Evolutionary conservation across 2,888 invertebrate genomes (phyloP).

Genomic region (Tetramorium bicarinatum): DNA sequence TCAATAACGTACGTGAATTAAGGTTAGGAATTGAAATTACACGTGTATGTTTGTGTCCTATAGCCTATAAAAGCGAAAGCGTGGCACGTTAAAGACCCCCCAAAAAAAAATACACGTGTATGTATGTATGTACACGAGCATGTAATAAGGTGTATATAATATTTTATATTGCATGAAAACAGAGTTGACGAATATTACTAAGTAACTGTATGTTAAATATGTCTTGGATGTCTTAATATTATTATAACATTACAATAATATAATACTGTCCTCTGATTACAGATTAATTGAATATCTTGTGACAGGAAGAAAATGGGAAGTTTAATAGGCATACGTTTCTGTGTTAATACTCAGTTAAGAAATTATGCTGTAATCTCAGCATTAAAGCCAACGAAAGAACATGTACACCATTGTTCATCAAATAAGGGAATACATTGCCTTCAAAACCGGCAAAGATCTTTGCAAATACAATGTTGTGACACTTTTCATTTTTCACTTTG

Average conservation of each 20-base stretch:
- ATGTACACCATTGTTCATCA: background rate
- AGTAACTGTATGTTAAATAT: background rate
- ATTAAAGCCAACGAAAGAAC: background rate
- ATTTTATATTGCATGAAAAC: slow-evolving; percentile 4
- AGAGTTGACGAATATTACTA: background rate
- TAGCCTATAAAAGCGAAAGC: no score
- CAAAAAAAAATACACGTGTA: no score
- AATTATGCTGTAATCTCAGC: background rate
- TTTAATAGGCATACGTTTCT: slow-evolving; percentile 11
- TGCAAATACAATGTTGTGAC: background rate
- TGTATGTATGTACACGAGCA: background rate
- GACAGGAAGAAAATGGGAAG: slow-evolving; percentile 23
- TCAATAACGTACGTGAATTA: background rate
- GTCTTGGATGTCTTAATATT: background rate
- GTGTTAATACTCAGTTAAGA: slow-evolving; percentile 7
- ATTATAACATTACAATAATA: background rate
- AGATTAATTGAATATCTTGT: slow-evolving; percentile 11
- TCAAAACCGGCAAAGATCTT: background rate
- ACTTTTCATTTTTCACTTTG: background rate
- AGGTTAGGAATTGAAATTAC: background rate
- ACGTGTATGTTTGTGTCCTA: no score
- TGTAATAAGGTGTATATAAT: background rate
- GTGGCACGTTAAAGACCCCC: no score
- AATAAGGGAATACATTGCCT: slow-evolving; percentile 1
- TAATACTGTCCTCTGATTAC: background rate